Percentiles rank a stretch among this genome's conserved stretches.
These are phyloP conservation scores for Heliconius ethilla DNA, from an alignment of 2,888 invertebrate species.

Conservation along the genomic window DNA sequence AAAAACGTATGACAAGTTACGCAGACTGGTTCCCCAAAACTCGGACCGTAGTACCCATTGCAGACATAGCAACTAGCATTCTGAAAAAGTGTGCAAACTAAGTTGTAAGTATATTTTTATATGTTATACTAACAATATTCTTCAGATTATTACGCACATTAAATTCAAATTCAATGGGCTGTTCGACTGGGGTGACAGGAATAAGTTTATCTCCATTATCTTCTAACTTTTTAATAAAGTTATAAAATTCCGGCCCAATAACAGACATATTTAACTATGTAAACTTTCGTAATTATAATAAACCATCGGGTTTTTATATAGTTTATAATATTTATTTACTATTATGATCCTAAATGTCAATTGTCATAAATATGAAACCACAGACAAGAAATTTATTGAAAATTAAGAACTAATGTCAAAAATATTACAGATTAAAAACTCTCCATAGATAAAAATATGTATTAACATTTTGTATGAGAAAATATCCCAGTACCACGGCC, in stretches of 20 bases:
- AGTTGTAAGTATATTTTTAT: not conserved
- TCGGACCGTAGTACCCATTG: conserved; percentile 95
- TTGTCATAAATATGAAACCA: not conserved
- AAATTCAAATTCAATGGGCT: conserved; percentile 71
- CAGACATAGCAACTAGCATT: conserved; percentile 90
- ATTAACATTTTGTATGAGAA: not conserved
- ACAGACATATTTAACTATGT: conserved; percentile 59
- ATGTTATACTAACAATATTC: not conserved
- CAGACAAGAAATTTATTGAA: not conserved
- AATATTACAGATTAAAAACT: not conserved
- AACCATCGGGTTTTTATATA: not conserved
- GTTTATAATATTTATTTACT: conserved; percentile 8
- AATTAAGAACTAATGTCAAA: not conserved
- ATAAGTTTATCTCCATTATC: conserved; percentile 72
- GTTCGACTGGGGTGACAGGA: conserved; percentile 58
- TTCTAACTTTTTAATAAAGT: conserved; percentile 72
- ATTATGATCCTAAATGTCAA: not conserved
- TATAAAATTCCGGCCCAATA: conserved; percentile 67
- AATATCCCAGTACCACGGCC: no score
- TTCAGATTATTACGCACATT: conserved; percentile 57
- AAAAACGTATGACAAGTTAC: conserved; percentile 95
- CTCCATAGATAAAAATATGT: not conserved
- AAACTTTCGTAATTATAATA: not conserved
- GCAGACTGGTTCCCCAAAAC: conserved; percentile 95
- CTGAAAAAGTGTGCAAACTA: conserved; percentile 70